Conservation (phyloP, 2,113 vertebrate genomes). For the Diadophis punctatus region DNA sequence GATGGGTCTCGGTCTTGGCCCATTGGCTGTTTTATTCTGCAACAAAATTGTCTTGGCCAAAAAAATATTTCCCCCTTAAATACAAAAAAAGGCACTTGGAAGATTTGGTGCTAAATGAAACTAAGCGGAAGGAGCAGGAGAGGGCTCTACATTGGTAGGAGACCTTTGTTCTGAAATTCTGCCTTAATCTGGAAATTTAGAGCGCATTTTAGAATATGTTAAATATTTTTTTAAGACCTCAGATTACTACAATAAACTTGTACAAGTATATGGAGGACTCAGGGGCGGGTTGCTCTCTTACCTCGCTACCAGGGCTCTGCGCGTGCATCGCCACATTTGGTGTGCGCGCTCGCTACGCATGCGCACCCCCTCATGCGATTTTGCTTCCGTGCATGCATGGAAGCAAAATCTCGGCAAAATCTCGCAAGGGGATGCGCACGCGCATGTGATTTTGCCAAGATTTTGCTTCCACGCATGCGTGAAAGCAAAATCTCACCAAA, state of each 20-base stretch:
- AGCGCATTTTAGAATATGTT: not conserved
- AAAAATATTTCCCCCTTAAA: not conserved
- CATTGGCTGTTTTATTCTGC: not conserved
- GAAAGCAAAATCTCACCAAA: too few species aligned
- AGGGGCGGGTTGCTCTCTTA: too few species aligned
- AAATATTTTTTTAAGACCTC: not conserved
- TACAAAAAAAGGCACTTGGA: not conserved
- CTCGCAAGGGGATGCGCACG: too few species aligned
- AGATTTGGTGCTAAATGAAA: not conserved
- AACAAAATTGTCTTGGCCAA: not conserved
- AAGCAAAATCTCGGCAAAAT: too few species aligned
- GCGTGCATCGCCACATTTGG: too few species aligned
- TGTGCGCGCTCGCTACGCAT: too few species aligned
- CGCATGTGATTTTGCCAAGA: too few species aligned
- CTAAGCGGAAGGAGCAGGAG: not conserved
- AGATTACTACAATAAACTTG: not conserved
- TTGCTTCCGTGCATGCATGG: too few species aligned
- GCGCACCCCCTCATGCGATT: too few species aligned
- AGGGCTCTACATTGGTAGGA: not conserved
- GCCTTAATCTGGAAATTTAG: not conserved
- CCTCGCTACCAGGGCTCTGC: too few species aligned
- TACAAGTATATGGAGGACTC: too few species aligned
- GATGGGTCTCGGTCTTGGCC: not conserved
- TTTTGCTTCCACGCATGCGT: too few species aligned
- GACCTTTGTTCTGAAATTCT: not conserved